phyloP scores from a whole-genome alignment of 1,140 invertebrate genomes.

The Drosophila asahinai region DNA sequence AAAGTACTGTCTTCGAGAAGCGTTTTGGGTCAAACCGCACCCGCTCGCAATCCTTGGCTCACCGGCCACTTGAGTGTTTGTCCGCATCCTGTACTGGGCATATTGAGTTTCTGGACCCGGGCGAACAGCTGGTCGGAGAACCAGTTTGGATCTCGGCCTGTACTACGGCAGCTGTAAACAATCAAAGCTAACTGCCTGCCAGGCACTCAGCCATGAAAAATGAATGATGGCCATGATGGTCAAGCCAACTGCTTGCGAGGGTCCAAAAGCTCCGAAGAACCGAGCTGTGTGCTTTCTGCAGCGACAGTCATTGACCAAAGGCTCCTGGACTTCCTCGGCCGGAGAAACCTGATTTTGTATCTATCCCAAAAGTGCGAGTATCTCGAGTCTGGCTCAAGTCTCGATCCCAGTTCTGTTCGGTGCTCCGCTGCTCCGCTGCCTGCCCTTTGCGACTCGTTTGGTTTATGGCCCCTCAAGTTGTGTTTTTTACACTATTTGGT shows the following conservation, averaged over 20 bases:
- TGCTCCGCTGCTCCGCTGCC: slow-evolving; percentile 9
- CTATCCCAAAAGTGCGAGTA: slow-evolving; percentile 62
- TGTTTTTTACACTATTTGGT: slow-evolving; percentile 60
- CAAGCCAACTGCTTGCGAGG: slow-evolving; percentile 34
- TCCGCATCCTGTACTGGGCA: slow-evolving; percentile 74
- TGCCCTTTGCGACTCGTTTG: slow-evolving; percentile 66
- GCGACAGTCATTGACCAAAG: slow-evolving; percentile 58
- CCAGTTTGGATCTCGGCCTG: slow-evolving; percentile 54
- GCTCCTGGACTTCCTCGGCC: slow-evolving; percentile 50
- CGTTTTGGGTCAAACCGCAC: slow-evolving; percentile 80
- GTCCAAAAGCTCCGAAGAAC: slow-evolving; percentile 6
- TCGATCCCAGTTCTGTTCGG: slow-evolving; percentile 22
- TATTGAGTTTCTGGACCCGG: slow-evolving; percentile 76
- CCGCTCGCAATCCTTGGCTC: slow-evolving; percentile 50
- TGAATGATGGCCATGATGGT: slow-evolving; percentile 81
- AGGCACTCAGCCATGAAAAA: slow-evolving; percentile 83
- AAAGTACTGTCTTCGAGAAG: slow-evolving; percentile 52
- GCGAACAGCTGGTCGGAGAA: slow-evolving; percentile 69
- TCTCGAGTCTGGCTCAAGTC: slow-evolving; percentile 39
- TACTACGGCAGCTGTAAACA: slow-evolving; percentile 81
- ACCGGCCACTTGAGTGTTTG: slow-evolving; percentile 35
- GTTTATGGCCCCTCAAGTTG: slow-evolving; percentile 71
- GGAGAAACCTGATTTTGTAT: slow-evolving; percentile 59
- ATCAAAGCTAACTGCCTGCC: slow-evolving; percentile 81
- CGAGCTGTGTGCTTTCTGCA: slow-evolving; percentile 15